A percentile compares a stretch with the other conserved stretches of the same genome.
phyloP scores from a whole-genome alignment of 1,140 invertebrate species.

The Drosophila insularis region DNA sequence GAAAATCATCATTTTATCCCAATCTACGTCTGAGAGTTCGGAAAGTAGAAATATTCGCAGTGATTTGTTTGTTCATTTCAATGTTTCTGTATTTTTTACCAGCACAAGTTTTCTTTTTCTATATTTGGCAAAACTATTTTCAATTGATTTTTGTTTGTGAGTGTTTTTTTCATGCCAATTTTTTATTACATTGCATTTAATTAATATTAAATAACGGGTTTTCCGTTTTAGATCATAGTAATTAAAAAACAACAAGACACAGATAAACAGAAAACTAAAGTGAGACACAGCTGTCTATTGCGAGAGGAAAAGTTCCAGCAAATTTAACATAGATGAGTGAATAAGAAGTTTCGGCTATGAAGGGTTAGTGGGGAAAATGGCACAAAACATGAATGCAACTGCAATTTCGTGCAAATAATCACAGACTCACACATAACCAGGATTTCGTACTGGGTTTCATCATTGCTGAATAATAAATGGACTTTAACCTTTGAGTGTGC shows the following conservation, averaged over 20 bases:
- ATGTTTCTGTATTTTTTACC: constrained; percentile 32
- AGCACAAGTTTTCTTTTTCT: constrained; percentile 40
- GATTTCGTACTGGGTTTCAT: neutral
- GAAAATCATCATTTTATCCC: neutral
- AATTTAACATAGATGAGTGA: neutral
- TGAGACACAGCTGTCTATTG: constrained; percentile 41
- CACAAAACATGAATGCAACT: constrained; percentile 57
- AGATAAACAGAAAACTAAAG: neutral
- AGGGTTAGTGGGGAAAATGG: constrained; percentile 12
- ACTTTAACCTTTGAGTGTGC: neutral
- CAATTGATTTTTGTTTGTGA: constrained; percentile 14
- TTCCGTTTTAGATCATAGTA: constrained; percentile 9
- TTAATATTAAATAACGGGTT: constrained; percentile 46
- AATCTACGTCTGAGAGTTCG: constrained; percentile 28
- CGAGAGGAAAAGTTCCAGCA: neutral
- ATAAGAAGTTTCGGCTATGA: neutral
- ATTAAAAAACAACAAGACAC: neutral
- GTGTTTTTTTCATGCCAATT: neutral
- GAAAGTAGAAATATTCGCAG: constrained; percentile 34
- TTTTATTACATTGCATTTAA: constrained; percentile 55
- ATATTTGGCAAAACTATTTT: constrained; percentile 35
- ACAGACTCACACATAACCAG: constrained; percentile 7
- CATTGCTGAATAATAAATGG: neutral
- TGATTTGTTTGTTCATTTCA: constrained; percentile 39
- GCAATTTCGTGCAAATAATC: constrained; percentile 59